Conservation (phyloP, 2,888 invertebrate species). For the Auanema freiburgensis region DNA sequence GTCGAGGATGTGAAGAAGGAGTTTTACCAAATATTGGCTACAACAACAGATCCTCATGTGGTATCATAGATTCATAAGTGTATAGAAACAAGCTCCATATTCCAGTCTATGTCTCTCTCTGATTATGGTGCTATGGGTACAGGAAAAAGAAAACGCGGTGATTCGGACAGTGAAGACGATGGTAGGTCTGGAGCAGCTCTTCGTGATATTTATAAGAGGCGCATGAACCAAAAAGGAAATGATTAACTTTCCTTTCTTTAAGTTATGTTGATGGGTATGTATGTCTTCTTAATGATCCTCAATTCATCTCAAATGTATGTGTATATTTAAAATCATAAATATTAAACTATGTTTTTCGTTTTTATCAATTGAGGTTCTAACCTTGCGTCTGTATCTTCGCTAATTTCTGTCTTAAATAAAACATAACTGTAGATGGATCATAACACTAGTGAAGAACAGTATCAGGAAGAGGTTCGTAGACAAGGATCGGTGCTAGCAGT, state of each 20-base stretch:
- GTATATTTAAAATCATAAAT: no score
- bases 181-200: slow-evolving; percentile 14
- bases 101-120: slow-evolving; percentile 10
- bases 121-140: slow-evolving; percentile 13
- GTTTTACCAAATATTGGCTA: slow-evolving; percentile 60
- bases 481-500: no score
- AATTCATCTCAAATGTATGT: no score
- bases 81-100: not conserved
- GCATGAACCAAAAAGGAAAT: slow-evolving; percentile 52
- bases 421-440: no score
- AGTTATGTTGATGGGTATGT: no score
- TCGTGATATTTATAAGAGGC: slow-evolving; percentile 52
- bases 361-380: no score
- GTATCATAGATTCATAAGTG: slow-evolving; percentile 28
- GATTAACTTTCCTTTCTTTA: slow-evolving; percentile 6
- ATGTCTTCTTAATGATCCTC: no score
- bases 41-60: slow-evolving; percentile 62
- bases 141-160: slow-evolving; percentile 34
- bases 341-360: no score
- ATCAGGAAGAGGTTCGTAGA: no score
- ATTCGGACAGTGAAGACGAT: slow-evolving; percentile 54
- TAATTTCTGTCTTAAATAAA: no score
- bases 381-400: no score
- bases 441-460: no score
- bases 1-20: slow-evolving; percentile 63